Evolutionary conservation across 2,113 vertebrate species (phyloP), one percentile per base, ranked within the genome.

Genomic region (Petroica traversi): DNA sequence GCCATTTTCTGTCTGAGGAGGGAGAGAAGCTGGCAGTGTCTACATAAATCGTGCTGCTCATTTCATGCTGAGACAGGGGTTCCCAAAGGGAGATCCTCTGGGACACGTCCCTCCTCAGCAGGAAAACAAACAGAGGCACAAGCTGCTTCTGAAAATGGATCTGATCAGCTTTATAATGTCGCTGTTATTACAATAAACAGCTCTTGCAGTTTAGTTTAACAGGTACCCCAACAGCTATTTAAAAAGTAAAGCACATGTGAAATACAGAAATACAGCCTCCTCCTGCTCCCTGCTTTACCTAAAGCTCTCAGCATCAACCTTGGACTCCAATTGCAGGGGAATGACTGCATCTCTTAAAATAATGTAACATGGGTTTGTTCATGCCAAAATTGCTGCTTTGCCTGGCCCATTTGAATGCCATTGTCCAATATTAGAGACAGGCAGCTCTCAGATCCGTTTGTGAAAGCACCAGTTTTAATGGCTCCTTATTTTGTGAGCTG

Each of bases 41-140:
- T 97, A 59, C 88, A 97, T 94, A 97, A 97, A 97, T 97, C 17
- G 5, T 82, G 33, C 87, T 97, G 40, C 67, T 89, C 86, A 85
- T 98, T 97, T 97, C 88, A 92, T 96, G 92, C 93, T 12, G 94
- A 98, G 97, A 98, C 98, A 97, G 92, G 92, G 95, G 95, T 95
- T 97, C 98, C 97, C 97, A 90, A 89, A 98, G 97, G 98, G 95
- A 96, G 67, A 96, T 83, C 92, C 95, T 93, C 67, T 66, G 97
- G 97, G 97, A 98, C 77, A 45, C 5, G 74, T 96, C 95, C 96
- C 82, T 82, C 67, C 93, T 94, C 96, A 63, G 18, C 85, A 97
- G 95, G 48, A 96, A 96, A 97, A 95, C 81, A 97, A 96, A 95
- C 89, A 97, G 92, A 97, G 93, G 79, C 80, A 59, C 82, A 83